phyloP scores from a whole-genome alignment of 1,140 invertebrate genomes.

The Coboldia fuscipes region DNA sequence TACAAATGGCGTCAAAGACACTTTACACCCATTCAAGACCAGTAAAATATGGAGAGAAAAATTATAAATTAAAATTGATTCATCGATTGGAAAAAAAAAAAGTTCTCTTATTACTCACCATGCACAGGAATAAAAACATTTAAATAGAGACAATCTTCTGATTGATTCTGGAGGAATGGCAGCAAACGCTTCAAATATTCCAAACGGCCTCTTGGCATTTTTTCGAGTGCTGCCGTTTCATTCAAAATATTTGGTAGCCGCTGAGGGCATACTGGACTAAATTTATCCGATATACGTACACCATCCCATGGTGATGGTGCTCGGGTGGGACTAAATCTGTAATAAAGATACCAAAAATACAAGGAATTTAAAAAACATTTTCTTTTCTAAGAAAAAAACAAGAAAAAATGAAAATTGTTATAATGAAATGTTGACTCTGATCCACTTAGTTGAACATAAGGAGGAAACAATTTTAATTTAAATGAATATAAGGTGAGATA shows the following conservation, averaged over 20 bases:
- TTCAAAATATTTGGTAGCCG: slow-evolving; percentile 63
- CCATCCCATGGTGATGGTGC: slow-evolving; percentile 79
- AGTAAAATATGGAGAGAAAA: background rate
- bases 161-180: slow-evolving; percentile 72
- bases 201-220: slow-evolving; percentile 74
- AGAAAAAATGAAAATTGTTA: too few relatives aligned
- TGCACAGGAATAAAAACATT: slow-evolving; percentile 87
- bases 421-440: too few relatives aligned
- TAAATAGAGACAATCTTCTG: slow-evolving; percentile 90
- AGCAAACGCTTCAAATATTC: slow-evolving; percentile 66
- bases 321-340: slow-evolving; percentile 74
- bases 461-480: too few relatives aligned
- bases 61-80: slow-evolving; percentile 10
- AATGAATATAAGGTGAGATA: too few relatives aligned
- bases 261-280: slow-evolving; percentile 81
- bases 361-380: too few relatives aligned
- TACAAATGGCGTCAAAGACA: background rate
- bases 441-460: too few relatives aligned
- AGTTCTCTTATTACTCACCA: slow-evolving; percentile 46
- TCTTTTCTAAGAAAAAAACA: too few relatives aligned
- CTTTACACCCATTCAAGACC: background rate
- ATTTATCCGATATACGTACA: slow-evolving; percentile 49
- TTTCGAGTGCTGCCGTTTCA: slow-evolving; percentile 55
- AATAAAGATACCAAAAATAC: too few relatives aligned
- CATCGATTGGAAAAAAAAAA: slow-evolving; percentile 20